Percentiles rank a stretch among this genome's conserved stretches.
Evolutionary conservation across 2,113 vertebrate genomes (phyloP).

Genomic region (Antigone vipio): DNA sequence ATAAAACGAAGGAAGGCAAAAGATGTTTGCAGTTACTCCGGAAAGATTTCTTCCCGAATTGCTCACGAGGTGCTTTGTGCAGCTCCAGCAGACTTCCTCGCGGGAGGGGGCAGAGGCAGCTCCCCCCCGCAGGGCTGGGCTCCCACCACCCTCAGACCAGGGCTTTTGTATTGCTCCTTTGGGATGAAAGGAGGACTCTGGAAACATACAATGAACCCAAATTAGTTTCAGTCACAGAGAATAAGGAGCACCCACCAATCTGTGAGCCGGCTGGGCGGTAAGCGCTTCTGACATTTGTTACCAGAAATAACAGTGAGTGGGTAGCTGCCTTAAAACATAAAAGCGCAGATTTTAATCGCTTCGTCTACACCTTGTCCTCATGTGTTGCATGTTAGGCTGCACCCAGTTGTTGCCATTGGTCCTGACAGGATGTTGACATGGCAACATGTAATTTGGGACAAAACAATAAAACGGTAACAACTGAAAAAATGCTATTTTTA

Average conservation of each 20-base stretch:
- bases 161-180: background rate
- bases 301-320: slow-evolving; percentile 12
- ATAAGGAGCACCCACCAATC: background rate
- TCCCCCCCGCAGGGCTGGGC: background rate
- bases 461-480: background rate
- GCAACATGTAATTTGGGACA: background rate
- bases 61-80: background rate
- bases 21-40: background rate
- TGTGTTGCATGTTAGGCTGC: background rate
- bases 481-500: background rate
- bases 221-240: background rate
- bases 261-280: background rate
- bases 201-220: background rate
- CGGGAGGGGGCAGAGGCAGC: background rate
- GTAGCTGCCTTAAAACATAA: background rate
- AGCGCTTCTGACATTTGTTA: background rate
- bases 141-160: background rate
- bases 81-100: background rate
- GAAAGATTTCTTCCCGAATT: background rate
- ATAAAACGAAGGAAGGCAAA: background rate
- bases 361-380: background rate
- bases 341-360: background rate
- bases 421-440: background rate
- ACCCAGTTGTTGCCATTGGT: background rate
- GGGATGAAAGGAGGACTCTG: background rate